A percentile compares a stretch with the other conserved stretches of the same genome.
phyloP scores from a whole-genome alignment of 2,888 invertebrate genomes.

The Diogma glabrata region DNA sequence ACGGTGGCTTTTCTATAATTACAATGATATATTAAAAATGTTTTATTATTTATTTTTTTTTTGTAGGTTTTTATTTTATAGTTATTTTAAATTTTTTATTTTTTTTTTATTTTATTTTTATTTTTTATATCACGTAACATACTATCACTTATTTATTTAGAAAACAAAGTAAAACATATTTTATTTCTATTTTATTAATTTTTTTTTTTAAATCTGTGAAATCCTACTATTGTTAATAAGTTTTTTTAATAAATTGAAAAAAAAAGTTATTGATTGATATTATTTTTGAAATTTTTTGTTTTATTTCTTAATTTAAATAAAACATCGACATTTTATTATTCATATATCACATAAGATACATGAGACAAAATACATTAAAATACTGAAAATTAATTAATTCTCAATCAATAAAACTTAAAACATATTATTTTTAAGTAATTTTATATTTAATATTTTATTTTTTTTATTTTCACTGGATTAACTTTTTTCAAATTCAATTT shows the following conservation, averaged over 20 bases:
- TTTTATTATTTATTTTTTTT: background rate
- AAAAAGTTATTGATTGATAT: constrained; percentile 3
- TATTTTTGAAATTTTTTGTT: no score
- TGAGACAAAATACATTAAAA: no score
- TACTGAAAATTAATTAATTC: no score
- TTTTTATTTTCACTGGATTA: no score
- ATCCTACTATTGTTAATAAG: background rate
- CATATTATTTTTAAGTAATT: no score
- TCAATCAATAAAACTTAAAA: no score
- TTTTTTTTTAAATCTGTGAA: background rate
- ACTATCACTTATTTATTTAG: constrained; percentile 10
- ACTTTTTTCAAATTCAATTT: no score
- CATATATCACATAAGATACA: no score
- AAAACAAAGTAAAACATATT: constrained; percentile 4
- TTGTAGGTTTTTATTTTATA: constrained; percentile 4
- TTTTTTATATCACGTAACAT: constrained; percentile 10
- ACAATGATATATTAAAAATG: no score
- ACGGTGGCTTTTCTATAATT: constrained; percentile 8
- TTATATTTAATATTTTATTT: no score
- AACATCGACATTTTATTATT: no score
- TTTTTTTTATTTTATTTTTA: background rate
- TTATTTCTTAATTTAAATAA: no score
- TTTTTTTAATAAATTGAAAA: constrained; percentile 6
- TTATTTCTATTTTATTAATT: background rate
- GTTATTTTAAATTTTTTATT: constrained; percentile 5